Evolutionary conservation across 1,140 invertebrate genomes (phyloP).

Genomic region (Rhyacophila brunnea): DNA sequence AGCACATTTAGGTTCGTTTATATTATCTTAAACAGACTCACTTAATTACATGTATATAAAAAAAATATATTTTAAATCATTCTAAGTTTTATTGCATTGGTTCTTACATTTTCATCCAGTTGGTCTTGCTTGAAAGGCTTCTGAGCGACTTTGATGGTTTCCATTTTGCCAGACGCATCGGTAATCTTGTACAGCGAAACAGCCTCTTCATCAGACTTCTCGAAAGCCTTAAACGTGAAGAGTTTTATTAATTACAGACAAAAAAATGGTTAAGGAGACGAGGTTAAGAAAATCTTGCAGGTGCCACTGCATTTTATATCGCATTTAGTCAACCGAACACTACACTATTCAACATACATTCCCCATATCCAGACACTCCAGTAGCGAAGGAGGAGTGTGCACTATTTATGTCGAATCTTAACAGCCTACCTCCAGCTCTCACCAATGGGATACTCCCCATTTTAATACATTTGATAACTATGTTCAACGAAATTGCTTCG

Average conservation of each 20-base stretch:
- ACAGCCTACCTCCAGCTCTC: too few species aligned
- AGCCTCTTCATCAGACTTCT: conserved; percentile 55
- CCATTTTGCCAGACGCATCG: conserved; percentile 65
- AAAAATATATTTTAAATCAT: conserved; percentile 38
- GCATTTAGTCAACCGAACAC: background rate
- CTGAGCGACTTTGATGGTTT: conserved; percentile 62
- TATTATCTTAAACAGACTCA: background rate
- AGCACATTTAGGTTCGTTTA: background rate
- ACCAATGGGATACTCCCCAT: too few species aligned
- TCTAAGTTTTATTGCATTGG: too few species aligned
- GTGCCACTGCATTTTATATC: background rate
- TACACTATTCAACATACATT: too few species aligned
- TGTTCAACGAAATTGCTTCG: too few species aligned
- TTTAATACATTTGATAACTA: too few species aligned
- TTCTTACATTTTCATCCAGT: conserved; percentile 67
- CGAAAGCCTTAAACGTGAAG: conserved; percentile 48
- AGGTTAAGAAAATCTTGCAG: too few species aligned
- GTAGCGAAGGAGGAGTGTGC: too few species aligned
- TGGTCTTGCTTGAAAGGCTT: conserved; percentile 71
- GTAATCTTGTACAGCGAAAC: conserved; percentile 68
- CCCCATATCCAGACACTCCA: too few species aligned
- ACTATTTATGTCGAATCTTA: too few species aligned
- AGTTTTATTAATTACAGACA: background rate
- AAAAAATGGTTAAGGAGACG: background rate
- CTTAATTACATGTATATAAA: conserved; percentile 6